phyloP scores from a whole-genome alignment of 1,140 invertebrate species.

The Drosophila gunungcola region DNA sequence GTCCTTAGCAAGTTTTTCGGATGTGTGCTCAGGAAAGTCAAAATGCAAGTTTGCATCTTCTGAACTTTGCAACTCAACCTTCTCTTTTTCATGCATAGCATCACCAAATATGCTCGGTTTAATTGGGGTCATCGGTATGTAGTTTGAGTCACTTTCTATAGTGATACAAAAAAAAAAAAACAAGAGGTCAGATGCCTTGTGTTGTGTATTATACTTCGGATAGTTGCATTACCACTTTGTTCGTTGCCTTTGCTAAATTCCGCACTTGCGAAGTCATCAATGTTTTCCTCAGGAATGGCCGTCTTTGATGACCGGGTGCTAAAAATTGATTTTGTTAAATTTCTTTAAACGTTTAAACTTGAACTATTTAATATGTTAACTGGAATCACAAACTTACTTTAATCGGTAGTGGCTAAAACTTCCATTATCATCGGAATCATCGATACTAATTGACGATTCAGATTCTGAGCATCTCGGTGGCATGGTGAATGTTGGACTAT shows the following conservation, averaged over 20 bases:
- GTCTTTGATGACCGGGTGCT: slow-evolving; percentile 60
- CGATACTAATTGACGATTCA: slow-evolving; percentile 89
- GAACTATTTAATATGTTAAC: not conserved
- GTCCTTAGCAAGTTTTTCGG: slow-evolving; percentile 54
- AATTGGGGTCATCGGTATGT: slow-evolving; percentile 66
- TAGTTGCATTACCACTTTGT: slow-evolving; percentile 33
- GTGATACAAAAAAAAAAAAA: slow-evolving; percentile 20
- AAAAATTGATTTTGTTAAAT: slow-evolving; percentile 1
- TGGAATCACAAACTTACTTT: slow-evolving; percentile 47
- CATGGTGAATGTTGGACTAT: slow-evolving; percentile 87
- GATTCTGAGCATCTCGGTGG: slow-evolving; percentile 89
- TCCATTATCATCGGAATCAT: slow-evolving; percentile 88
- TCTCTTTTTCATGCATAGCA: slow-evolving; percentile 26
- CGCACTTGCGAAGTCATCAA: slow-evolving; percentile 83
- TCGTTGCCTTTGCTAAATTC: slow-evolving; percentile 42
- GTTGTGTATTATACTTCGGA: too few species aligned
- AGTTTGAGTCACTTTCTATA: slow-evolving; percentile 50
- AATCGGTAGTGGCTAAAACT: slow-evolving; percentile 65
- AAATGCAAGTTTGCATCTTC: slow-evolving; percentile 35
- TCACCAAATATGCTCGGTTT: slow-evolving; percentile 33
- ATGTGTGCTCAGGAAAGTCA: slow-evolving; percentile 64
- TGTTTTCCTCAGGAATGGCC: slow-evolving; percentile 87
- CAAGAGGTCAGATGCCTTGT: not conserved
- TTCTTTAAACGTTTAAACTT: not conserved
- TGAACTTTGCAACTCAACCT: slow-evolving; percentile 9